phyloP scores from a whole-genome alignment of 2,888 invertebrate species.

The Dolichopus griseipennis region DNA sequence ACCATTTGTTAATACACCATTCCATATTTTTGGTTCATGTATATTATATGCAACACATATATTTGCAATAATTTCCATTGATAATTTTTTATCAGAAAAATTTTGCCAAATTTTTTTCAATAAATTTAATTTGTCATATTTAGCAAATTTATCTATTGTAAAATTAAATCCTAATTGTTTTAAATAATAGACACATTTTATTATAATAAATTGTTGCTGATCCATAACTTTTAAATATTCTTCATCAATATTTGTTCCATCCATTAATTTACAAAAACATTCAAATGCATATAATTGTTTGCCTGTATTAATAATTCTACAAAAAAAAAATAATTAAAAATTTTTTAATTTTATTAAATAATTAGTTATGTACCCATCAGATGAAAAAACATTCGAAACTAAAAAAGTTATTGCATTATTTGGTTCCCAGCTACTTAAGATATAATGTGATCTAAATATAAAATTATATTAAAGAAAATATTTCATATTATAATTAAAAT shows the following conservation, averaged over 20 bases:
- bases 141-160: constrained; percentile 38
- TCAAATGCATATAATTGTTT: constrained; percentile 41
- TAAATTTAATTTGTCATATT: constrained; percentile 40
- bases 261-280: constrained; percentile 39
- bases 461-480: constrained; percentile 1
- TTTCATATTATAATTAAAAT: neutral
- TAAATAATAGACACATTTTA: constrained; percentile 40
- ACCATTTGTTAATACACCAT: constrained; percentile 42
- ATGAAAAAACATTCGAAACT: constrained; percentile 35
- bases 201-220: constrained; percentile 37
- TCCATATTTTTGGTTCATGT: constrained; percentile 40
- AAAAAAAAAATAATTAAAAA: constrained; percentile 8
- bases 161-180: constrained; percentile 40
- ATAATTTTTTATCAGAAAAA: constrained; percentile 35
- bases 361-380: constrained; percentile 32
- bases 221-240: constrained; percentile 33
- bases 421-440: constrained; percentile 39
- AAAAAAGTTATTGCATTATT: constrained; percentile 36
- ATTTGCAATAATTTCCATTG: constrained; percentile 37
- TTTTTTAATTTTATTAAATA: neutral
- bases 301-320: constrained; percentile 29
- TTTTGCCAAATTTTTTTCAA: constrained; percentile 40
- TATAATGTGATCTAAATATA: constrained; percentile 36
- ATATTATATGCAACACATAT: constrained; percentile 42
- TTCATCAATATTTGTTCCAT: constrained; percentile 28